Percentiles rank a stretch among this genome's conserved stretches.
Conservation (phyloP, 1,140 invertebrate genomes). For the Drosophila punjabiensis region DNA sequence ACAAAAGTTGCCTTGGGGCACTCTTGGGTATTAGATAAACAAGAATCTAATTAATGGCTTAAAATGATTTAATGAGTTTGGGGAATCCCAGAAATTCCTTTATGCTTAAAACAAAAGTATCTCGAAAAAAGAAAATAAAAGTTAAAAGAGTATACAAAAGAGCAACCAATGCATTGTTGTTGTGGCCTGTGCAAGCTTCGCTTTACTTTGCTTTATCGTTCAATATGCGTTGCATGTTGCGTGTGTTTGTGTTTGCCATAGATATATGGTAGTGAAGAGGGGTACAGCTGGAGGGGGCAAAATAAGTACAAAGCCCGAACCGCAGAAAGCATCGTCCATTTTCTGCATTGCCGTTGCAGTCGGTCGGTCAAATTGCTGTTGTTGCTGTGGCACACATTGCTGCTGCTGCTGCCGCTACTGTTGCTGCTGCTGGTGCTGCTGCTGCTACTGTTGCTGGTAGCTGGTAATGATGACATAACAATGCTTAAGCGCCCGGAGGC, state of each 20-base stretch:
- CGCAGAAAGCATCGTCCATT: constrained; percentile 56
- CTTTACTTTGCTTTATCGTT: constrained; percentile 57
- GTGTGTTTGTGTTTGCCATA: constrained; percentile 12
- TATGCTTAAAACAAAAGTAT: neutral
- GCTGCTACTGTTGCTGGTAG: constrained; percentile 45
- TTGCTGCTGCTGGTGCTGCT: constrained; percentile 13
- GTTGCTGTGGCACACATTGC: constrained; percentile 52
- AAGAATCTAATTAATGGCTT: neutral
- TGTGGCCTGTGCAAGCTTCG: constrained; percentile 34
- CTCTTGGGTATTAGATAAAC: neutral
- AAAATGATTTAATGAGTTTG: neutral
- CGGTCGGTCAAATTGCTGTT: constrained; percentile 48
- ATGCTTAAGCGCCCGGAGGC: constrained; percentile 78
- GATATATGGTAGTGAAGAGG: constrained; percentile 1
- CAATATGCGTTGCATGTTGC: constrained; percentile 49
- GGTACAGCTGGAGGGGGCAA: neutral
- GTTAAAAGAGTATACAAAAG: constrained; percentile 13
- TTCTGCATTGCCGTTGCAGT: constrained; percentile 48
- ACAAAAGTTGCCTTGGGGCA: neutral
- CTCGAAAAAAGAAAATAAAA: neutral
- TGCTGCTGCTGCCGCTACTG: constrained; percentile 13
- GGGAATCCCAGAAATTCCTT: neutral
- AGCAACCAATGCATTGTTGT: constrained; percentile 32
- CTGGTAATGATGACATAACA: constrained; percentile 83
- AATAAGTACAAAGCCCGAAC: constrained; percentile 61